A percentile compares a stretch with the other conserved stretches of the same genome.
Conservation (phyloP, 1,140 invertebrate species). For the Leptestheria dahalacensis region DNA sequence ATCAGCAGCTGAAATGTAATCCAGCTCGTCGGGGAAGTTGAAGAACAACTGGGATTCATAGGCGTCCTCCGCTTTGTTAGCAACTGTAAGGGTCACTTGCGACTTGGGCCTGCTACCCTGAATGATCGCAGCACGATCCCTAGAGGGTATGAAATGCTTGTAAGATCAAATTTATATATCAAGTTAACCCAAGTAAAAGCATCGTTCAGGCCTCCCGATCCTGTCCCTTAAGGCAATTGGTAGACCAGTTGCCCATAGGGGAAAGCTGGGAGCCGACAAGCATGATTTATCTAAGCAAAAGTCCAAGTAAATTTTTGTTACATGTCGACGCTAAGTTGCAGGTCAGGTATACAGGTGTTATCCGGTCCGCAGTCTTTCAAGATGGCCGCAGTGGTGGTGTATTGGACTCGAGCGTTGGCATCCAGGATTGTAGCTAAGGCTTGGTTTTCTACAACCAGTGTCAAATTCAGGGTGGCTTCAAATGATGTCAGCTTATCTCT, state of each 20-base stretch:
- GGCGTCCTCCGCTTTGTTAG: slow-evolving; percentile 71
- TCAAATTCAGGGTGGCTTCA: slow-evolving; percentile 71
- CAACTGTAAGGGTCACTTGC: slow-evolving; percentile 55
- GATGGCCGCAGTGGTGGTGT: slow-evolving; percentile 55
- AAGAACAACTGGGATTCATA: slow-evolving; percentile 71
- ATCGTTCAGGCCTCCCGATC: too few relatives aligned
- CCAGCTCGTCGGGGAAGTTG: slow-evolving; percentile 54
- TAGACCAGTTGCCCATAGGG: too few relatives aligned
- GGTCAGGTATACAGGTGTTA: slow-evolving; percentile 79
- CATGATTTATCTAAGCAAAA: too few relatives aligned
- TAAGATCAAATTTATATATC: too few relatives aligned
- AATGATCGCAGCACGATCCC: too few relatives aligned
- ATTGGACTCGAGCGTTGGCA: slow-evolving; percentile 42
- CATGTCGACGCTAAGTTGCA: slow-evolving; percentile 47
- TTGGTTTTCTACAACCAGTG: slow-evolving; percentile 34
- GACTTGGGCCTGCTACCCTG: slow-evolving; percentile 60
- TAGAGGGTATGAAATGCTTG: too few relatives aligned
- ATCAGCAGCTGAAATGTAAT: slow-evolving; percentile 48
- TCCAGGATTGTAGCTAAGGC: slow-evolving; percentile 36
- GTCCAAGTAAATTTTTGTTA: too few relatives aligned
- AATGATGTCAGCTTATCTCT: slow-evolving; percentile 83
- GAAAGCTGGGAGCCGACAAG: too few relatives aligned
- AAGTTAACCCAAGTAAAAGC: too few relatives aligned
- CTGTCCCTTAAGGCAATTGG: too few relatives aligned
- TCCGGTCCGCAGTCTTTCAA: slow-evolving; percentile 85